These are phyloP conservation scores for Colius striatus DNA, from an alignment of 2,113 vertebrate species.

Conservation along the genomic window DNA sequence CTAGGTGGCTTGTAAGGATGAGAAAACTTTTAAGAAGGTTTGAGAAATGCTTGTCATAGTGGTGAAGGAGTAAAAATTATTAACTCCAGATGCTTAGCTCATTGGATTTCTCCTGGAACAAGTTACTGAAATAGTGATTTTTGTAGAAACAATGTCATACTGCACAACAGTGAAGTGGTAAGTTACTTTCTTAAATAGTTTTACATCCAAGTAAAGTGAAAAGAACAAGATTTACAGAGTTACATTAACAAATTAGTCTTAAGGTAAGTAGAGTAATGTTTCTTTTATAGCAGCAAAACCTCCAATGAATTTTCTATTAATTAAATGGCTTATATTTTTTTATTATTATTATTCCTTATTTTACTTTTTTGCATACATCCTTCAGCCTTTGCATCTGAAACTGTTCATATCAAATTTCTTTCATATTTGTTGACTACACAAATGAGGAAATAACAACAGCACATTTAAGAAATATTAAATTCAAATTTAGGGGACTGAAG, in stretches of 20 bases:
- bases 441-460: not conserved
- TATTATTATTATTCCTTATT: not conserved
- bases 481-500: constrained; percentile 37
- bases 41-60: constrained; percentile 36
- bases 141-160: constrained; percentile 30
- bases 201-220: constrained; percentile 41
- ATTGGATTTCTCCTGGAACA: constrained; percentile 38
- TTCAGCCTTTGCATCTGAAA: not conserved
- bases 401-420: not conserved
- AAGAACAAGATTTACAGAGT: constrained; percentile 20
- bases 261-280: not conserved
- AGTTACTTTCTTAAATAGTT: constrained; percentile 19
- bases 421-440: not conserved
- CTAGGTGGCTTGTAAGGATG: constrained; percentile 32
- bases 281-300: not conserved
- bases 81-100: constrained; percentile 39
- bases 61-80: constrained; percentile 53
- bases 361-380: not conserved
- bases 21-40: constrained; percentile 41
- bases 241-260: not conserved
- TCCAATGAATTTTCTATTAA: not conserved
- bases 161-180: constrained; percentile 15
- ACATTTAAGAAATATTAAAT: constrained; percentile 52
- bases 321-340: not conserved
- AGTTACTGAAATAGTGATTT: constrained; percentile 34